Evolutionary conservation across 2,797 vertebrate species (phyloP).

Genomic region (Cephalopachus bancanus): DNA sequence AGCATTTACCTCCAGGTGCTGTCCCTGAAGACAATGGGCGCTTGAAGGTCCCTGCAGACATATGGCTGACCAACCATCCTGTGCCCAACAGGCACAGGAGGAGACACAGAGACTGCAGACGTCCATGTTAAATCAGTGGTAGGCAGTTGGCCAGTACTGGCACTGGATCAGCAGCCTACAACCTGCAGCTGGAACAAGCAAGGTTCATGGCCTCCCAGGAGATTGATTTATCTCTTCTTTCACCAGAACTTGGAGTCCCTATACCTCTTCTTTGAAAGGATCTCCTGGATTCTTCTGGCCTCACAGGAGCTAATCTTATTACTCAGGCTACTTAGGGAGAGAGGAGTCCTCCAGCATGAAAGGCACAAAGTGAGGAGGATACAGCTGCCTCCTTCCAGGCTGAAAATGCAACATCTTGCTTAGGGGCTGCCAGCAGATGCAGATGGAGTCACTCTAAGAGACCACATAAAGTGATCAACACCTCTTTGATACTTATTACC

Average conservation of each 20-base stretch:
- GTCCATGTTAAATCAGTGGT: conserved; percentile 83
- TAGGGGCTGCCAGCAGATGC: neutral
- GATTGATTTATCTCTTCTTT: conserved; percentile 77
- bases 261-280: neutral
- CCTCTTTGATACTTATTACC: too few relatives aligned
- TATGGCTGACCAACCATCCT: too few relatives aligned
- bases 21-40: too few relatives aligned
- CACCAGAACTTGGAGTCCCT: fast-evolving
- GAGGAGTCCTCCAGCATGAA: neutral
- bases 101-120: conserved; percentile 70
- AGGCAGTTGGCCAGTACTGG: conserved; percentile 72
- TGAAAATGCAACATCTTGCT: neutral
- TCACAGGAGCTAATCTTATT: neutral
- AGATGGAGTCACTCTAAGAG: neutral
- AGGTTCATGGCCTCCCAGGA: conserved; percentile 83
- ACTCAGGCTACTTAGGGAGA: neutral
- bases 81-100: too few relatives aligned
- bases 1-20: too few relatives aligned
- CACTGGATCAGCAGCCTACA: conserved; percentile 82
- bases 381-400: neutral
- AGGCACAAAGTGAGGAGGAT: neutral
- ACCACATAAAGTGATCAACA: neutral
- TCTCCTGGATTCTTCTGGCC: neutral
- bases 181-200: conserved; percentile 81
- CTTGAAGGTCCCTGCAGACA: too few relatives aligned